phyloP scores from a whole-genome alignment of 2,888 invertebrate species.

The Melangyna quadrimaculata region DNA sequence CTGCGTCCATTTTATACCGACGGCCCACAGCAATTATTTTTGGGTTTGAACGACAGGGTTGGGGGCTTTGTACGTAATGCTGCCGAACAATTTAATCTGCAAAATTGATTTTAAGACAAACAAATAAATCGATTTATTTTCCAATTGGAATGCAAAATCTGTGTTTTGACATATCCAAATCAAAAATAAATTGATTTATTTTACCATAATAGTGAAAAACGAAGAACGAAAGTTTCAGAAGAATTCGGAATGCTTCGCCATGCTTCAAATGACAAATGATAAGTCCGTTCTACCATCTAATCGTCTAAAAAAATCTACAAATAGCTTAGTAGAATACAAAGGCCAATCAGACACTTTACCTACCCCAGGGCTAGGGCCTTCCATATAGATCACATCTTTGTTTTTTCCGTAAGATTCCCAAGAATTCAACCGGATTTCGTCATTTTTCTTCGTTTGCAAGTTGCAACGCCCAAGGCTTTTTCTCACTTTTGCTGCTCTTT shows the following conservation, averaged over 20 bases:
- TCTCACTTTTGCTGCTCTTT: neutral
- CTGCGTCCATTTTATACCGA: too few species aligned
- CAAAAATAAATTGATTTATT: too few species aligned
- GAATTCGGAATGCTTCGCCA: neutral
- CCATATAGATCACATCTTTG: neutral
- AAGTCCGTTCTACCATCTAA: neutral
- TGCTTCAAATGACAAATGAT: neutral
- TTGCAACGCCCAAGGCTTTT: slow-evolving; percentile 32
- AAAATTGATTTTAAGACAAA: too few species aligned
- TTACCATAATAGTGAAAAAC: too few species aligned
- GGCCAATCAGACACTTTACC: neutral
- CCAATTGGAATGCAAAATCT: too few species aligned
- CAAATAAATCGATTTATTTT: too few species aligned
- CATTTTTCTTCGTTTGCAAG: slow-evolving; percentile 13
- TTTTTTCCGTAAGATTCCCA: neutral
- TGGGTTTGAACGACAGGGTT: too few species aligned
- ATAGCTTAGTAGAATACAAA: neutral
- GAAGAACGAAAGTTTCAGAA: too few species aligned
- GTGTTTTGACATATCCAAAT: too few species aligned
- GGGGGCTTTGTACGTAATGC: too few species aligned
- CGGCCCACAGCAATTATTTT: too few species aligned
- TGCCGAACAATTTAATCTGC: too few species aligned
- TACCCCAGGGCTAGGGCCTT: neutral
- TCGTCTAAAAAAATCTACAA: neutral
- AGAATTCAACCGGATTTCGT: slow-evolving; percentile 47